Percentiles rank a stretch among this genome's conserved stretches.
Conservation (phyloP, 2,888 invertebrate species). For the Disparrhopalites patrizii region DNA sequence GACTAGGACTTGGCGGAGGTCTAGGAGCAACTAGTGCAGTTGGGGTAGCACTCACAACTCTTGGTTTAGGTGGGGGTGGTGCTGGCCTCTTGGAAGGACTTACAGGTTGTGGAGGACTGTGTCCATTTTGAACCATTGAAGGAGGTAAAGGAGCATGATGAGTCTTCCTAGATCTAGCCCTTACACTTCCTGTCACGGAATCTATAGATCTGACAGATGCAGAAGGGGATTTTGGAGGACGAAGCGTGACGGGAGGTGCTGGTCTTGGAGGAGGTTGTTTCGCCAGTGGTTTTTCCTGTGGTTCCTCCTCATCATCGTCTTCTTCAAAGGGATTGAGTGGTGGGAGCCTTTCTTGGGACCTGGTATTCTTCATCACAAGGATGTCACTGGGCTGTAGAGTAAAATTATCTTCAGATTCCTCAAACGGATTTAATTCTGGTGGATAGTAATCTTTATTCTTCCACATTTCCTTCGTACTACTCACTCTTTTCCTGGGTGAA, state of each 20-base stretch:
- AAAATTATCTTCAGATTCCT: constrained; percentile 64
- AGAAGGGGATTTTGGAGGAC: constrained; percentile 27
- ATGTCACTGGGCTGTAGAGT: constrained; percentile 19
- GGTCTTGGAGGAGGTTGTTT: constrained; percentile 33
- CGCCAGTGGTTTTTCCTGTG: neutral
- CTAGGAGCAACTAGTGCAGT: neutral
- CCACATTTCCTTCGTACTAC: constrained; percentile 33
- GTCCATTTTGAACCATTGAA: constrained; percentile 13
- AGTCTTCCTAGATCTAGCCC: constrained; percentile 48
- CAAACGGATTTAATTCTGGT: constrained; percentile 77
- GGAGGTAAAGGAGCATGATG: constrained; percentile 52
- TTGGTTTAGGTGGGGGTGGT: constrained; percentile 17
- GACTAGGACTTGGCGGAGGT: neutral
- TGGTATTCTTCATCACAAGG: constrained; percentile 15
- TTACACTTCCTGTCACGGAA: constrained; percentile 27
- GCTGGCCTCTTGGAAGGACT: constrained; percentile 19
- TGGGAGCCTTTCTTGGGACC: constrained; percentile 8
- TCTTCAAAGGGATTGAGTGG: constrained; percentile 44
- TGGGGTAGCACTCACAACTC: neutral
- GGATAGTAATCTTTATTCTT: constrained; percentile 60
- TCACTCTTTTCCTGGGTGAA: constrained; percentile 23
- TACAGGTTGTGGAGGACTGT: neutral
- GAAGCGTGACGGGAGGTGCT: too few species aligned
- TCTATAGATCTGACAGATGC: constrained; percentile 3
- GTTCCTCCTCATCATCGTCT: constrained; percentile 39